Conservation (phyloP, 2,888 invertebrate species). For the Trilocha varians region DNA sequence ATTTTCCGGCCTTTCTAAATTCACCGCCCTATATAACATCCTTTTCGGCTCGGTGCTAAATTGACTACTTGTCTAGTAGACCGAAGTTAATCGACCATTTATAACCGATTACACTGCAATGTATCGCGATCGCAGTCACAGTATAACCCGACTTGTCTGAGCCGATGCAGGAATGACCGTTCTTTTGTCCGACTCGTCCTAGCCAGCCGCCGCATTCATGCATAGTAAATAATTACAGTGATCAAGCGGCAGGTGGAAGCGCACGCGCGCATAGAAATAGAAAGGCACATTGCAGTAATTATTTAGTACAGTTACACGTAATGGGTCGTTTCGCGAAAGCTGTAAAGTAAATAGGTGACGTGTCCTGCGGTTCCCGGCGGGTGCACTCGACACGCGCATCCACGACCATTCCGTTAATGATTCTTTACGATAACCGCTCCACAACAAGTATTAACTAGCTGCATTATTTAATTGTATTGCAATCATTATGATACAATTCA, state of each 20-base stretch:
- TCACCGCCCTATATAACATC: too few species aligned
- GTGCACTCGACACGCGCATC: slow-evolving; percentile 30
- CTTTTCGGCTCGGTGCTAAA: too few species aligned
- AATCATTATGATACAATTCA: too few species aligned
- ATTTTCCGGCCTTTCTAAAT: too few species aligned
- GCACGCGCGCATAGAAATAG: slow-evolving; percentile 71
- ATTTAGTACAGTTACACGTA: slow-evolving; percentile 72
- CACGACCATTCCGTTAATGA: slow-evolving; percentile 14
- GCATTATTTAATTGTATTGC: background rate
- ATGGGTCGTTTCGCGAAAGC: slow-evolving; percentile 71
- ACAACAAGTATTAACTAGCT: background rate
- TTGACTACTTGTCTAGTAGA: too few species aligned
- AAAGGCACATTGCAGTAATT: slow-evolving; percentile 73
- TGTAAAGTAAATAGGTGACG: slow-evolving; percentile 68
- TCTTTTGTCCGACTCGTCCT: slow-evolving; percentile 67
- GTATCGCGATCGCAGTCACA: too few species aligned
- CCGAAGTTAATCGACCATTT: too few species aligned
- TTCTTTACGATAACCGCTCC: slow-evolving; percentile 31
- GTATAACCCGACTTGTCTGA: too few species aligned
- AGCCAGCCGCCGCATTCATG: slow-evolving; percentile 68
- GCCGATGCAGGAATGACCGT: slow-evolving; percentile 51
- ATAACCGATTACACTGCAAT: too few species aligned
- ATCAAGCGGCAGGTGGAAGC: slow-evolving; percentile 66
- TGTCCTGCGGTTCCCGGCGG: slow-evolving; percentile 59
- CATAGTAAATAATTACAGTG: slow-evolving; percentile 73